Evolutionary conservation across 2,888 invertebrate genomes (phyloP), one percentile per base, ranked within the genome.

Genomic region (Pseudanteris insignis): DNA sequence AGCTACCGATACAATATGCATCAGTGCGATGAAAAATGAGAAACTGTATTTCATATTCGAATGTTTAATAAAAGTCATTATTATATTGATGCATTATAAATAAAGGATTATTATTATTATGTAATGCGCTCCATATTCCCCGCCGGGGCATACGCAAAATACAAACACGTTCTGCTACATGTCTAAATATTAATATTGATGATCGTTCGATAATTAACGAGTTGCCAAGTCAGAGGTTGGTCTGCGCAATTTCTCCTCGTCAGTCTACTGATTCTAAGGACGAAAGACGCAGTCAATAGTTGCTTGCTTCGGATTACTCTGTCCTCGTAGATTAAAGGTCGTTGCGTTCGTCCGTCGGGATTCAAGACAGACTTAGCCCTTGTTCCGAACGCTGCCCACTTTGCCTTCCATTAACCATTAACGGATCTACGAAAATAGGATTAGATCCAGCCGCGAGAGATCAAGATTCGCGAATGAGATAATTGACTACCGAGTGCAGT

Each of bases 331-430:
- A 67, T 69, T 69, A 67, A 68, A 72, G 70, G 75, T 66, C 67
- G 61, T 46, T 53, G 26, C 34, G 43, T 53, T 10, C 43, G 71
- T 74, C 73, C 70, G 69, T 37, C 71, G 75, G 77, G 79, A 78
- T 77, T 79, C 78, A 79, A 79, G 79, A 79, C 75, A 74, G 79
- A 79, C 78, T 79, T 78, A 79, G 78, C 76, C 73, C 77, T 76
- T 79, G 79, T 79, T 79, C 79, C 77, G 77, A 74, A 74, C 71
- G 74, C 78, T 76, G 78, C 74, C 79, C 79, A 79, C 79, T 79
- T 79, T 79, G 78, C 75, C 75, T 77, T 70, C 78, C 79, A 80
- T 78, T 79, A 79, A 78, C 78, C 79, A 79, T 79, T 79, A 79
- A 80, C 78, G 79, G 76, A 79, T 78, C 74, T 74, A 71, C 70